phyloP scores from a whole-genome alignment of 2,797 vertebrate genomes.

The Sciurus vulgaris region DNA sequence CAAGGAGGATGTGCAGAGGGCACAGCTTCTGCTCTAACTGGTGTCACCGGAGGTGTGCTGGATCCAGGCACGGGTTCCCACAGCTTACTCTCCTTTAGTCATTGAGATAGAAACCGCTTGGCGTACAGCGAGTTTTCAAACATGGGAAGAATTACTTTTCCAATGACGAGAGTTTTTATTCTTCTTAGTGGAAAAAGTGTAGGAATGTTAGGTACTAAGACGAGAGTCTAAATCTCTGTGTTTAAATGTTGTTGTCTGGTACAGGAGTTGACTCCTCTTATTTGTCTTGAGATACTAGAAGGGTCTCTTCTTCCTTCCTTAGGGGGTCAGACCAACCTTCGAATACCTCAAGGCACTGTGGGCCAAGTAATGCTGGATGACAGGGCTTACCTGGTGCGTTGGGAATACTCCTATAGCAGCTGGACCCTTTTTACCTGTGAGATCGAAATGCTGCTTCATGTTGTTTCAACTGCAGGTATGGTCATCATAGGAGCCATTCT shows the following conservation, averaged over 20 bases:
- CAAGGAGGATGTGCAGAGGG: neutral
- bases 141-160: neutral
- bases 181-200: neutral
- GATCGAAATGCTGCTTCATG: conserved; percentile 98
- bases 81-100: neutral
- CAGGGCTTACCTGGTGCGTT: conserved; percentile 94
- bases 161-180: neutral
- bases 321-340: conserved; percentile 98
- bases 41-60: neutral
- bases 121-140: neutral
- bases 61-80: too few species aligned
- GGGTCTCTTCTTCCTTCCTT: neutral
- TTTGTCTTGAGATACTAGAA: neutral
- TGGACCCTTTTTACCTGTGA: conserved; percentile 99
- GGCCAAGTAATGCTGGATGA: conserved; percentile 95
- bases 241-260: neutral
- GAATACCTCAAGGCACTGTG: conserved; percentile 95
- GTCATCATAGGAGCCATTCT: neutral
- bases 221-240: neutral
- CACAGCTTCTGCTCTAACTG: neutral
- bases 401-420: conserved; percentile 97
- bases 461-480: conserved; percentile 98
- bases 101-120: neutral
- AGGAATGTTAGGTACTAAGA: neutral
- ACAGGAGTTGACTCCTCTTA: neutral